Evolutionary conservation across 2,113 vertebrate species (phyloP), one percentile per base, ranked within the genome.

Genomic region (Galemys pyrenaicus): DNA sequence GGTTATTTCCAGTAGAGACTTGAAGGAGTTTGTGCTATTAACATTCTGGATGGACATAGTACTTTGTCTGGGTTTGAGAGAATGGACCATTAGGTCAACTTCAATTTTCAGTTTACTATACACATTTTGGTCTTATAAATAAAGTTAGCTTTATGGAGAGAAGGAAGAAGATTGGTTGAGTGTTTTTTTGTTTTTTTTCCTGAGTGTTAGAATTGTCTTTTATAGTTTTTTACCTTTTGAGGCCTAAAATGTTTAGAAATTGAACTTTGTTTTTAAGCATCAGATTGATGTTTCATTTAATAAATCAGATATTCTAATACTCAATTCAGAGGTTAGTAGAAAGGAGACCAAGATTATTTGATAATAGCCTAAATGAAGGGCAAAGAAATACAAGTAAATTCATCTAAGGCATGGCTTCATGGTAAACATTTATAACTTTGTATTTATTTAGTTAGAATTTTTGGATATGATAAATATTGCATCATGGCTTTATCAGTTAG

Each of bases 121-220:
- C 30, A 84, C 5, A 6, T 80, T 65, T 51, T 11, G 62, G 2
- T n/a, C 28, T n/a, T 60, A 39, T 44, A 41, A 37, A 30, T 73
- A 82, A 73, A 68, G 30, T n/a, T 51, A 60, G 65, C 67, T 46
- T 1, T 30, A 0, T 37, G 37, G 16, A 32, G 24, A 16, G 49
- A 77, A n/a, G 44, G 26, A 56, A n/a, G 32, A 75, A 89, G 24
- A 87, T n/a, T n/a, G 80, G 26, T 56, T 44, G 28, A n/a, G n/a
- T n/a, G n/a, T n/a, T n/a, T 85, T 93, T 73, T 74, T 75, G 19
- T 62, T 84, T 51, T 87, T 39, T 86, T n/a, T 78, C 86, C 39
- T 82, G n/a, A 30, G 32, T 74, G 41, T 44, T 79, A 64, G 58
- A 83, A 64, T 83, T 11, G 19, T 89, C 68, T 84, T 82, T 64